Conservation (phyloP, 2,113 vertebrate species). For the Hoplias malabaricus region DNA sequence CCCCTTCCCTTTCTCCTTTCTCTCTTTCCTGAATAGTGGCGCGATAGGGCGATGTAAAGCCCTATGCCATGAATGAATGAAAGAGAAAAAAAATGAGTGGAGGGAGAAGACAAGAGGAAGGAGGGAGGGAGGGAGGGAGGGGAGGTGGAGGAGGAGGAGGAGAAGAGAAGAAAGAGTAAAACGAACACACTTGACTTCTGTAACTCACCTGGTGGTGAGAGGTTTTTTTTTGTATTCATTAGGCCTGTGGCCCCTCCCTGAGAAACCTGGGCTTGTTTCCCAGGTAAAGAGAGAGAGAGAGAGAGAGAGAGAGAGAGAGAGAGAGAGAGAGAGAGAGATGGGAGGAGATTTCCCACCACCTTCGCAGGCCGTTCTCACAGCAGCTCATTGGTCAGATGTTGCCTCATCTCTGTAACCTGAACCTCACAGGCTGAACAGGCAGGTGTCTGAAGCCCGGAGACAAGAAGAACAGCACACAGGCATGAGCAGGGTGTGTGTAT, state of each 20-base stretch:
- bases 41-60: conserved; percentile 67
- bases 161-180: conserved; percentile 43
- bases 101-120: conserved; percentile 42
- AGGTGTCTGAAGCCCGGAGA: conserved; percentile 52
- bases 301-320: conserved; percentile 74
- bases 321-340: conserved; percentile 65
- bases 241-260: conserved; percentile 67
- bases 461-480: conserved; percentile 36
- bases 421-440: conserved; percentile 58
- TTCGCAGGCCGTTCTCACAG: conserved; percentile 75
- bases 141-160: conserved; percentile 32
- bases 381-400: conserved; percentile 70
- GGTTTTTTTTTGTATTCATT: conserved; percentile 76
- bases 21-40: conserved; percentile 59
- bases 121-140: conserved; percentile 54
- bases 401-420: conserved; percentile 67
- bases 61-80: conserved; percentile 65
- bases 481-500: conserved; percentile 31
- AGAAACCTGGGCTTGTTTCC: conserved; percentile 66
- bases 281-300: conserved; percentile 63
- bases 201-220: conserved; percentile 75
- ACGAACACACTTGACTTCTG: conserved; percentile 71
- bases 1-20: conserved; percentile 57
- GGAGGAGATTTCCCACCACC: conserved; percentile 86
- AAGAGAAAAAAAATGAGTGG: conserved; percentile 45